Evolutionary conservation across 2,888 invertebrate species (phyloP), one percentile per base, ranked within the genome.

Genomic region (Microplitis deprimator): DNA sequence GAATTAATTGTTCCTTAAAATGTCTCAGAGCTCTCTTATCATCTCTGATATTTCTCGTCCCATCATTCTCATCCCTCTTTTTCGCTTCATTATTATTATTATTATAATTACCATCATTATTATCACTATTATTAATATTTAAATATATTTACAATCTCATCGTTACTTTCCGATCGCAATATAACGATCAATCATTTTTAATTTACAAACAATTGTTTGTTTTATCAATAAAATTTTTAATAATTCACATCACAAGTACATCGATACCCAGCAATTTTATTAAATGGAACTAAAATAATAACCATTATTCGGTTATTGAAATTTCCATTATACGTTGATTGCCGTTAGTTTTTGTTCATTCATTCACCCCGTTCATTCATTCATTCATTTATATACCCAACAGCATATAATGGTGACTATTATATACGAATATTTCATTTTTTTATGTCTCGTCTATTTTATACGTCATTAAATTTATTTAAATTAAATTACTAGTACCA

Each of bases 1-100:
- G 64, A 77, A 77, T 77, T 72, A 77, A 77, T 77, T 75, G 70
- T 74, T 62, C 71, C 77, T 77, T 65, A 74, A 74, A 74, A 16
- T 39, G 13, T 74, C 60, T 39, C 1, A 6, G 6, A 38, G 29
- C 68, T 13, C 41, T 38, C 61, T 59, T 70, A 20, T 74, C n/a
- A 61, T 68, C 60, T 70, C 70, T 68, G 60, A 74, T 77, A 77
- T 70, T 74, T 77, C 62, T 69, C n/a, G 38, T n/a, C 29, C 59
- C 73, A 73, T 73, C 65, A 50, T 41, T 20, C 38, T 73, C 65
- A 38, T 16, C 50, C 50, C 8, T 50, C 50, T 2, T 5, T 1
- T 13, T 1, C 50, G 50, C 50, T 50, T 13, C 6, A 50, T 13
- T 50, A 13, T 50, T 50, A 16, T 70, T 70, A 20, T 8, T 17